Evolutionary conservation across 2,888 invertebrate species (phyloP).

Genomic region (Lycia hirtaria): DNA sequence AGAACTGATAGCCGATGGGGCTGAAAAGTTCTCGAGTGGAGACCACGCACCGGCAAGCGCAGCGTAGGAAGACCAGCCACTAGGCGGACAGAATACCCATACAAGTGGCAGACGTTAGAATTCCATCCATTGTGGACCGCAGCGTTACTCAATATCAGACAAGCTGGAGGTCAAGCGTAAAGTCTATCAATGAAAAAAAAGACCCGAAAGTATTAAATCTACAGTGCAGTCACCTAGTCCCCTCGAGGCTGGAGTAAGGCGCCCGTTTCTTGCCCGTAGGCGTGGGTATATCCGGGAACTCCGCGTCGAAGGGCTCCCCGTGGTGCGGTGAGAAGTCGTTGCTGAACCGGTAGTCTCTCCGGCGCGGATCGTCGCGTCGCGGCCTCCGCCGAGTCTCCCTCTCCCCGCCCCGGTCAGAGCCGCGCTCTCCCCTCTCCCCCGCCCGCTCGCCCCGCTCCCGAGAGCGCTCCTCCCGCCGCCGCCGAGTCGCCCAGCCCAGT

Average conservation of each 20-base stretch:
- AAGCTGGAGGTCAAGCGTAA: too few relatives aligned
- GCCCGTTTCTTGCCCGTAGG: constrained; percentile 65
- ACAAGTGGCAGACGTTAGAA: too few relatives aligned
- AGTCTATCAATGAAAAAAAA: too few relatives aligned
- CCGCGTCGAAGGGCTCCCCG: constrained; percentile 86
- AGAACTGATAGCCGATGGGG: too few relatives aligned
- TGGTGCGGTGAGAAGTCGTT: constrained; percentile 87
- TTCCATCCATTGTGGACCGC: too few relatives aligned
- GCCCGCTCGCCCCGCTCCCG: constrained; percentile 52
- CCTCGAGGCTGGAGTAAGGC: constrained; percentile 73
- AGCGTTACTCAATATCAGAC: too few relatives aligned
- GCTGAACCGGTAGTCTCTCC: constrained; percentile 81
- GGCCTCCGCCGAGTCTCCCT: constrained; percentile 53
- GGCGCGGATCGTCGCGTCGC: constrained; percentile 55
- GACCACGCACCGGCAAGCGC: too few relatives aligned
- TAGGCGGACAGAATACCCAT: too few relatives aligned
- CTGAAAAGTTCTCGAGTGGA: too few relatives aligned
- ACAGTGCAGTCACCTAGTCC: constrained; percentile 59
- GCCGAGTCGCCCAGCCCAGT: constrained; percentile 66
- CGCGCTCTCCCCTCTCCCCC: constrained; percentile 32
- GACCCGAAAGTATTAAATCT: neutral
- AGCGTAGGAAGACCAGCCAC: too few relatives aligned
- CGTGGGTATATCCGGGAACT: constrained; percentile 80
- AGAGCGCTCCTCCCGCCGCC: constrained; percentile 54
- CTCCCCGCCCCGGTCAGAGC: constrained; percentile 42